A percentile compares a stretch with the other conserved stretches of the same genome.
phyloP scores from a whole-genome alignment of 2,797 vertebrate genomes.

The Sternarchorhynchus goeldii region DNA sequence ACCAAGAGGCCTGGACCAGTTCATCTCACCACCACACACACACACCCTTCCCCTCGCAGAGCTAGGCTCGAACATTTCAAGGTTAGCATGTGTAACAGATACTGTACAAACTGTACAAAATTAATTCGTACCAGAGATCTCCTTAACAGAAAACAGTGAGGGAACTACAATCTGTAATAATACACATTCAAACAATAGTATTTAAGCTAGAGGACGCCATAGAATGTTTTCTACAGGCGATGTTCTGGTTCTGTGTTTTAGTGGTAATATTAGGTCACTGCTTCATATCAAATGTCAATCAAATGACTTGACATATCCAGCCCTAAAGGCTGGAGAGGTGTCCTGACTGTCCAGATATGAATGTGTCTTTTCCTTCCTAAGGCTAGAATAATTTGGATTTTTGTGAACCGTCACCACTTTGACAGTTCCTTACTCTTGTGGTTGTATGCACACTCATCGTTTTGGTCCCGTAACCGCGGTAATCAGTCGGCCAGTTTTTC shows the following conservation, averaged over 20 bases:
- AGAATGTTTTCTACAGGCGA: neutral
- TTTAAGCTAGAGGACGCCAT: neutral
- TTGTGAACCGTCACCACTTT: slow-evolving; percentile 6
- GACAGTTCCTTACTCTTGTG: neutral
- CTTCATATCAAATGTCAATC: neutral
- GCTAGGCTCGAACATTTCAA: too few relatives aligned
- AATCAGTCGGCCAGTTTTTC: neutral
- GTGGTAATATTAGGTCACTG: neutral
- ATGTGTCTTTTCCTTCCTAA: slow-evolving; percentile 11
- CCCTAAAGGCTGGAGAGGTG: neutral
- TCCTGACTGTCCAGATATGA: neutral
- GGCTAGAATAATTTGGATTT: slow-evolving; percentile 6
- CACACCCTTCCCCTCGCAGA: too few relatives aligned
- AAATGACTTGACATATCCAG: neutral
- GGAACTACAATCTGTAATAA: too few relatives aligned
- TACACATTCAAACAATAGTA: slow-evolving; percentile 17
- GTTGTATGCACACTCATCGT: neutral
- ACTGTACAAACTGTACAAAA: too few relatives aligned
- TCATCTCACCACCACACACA: neutral
- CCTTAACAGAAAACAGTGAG: too few relatives aligned
- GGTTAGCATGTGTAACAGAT: too few relatives aligned
- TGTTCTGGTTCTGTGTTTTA: neutral
- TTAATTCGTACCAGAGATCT: too few relatives aligned
- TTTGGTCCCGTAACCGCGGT: neutral
- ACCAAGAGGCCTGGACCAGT: slow-evolving; percentile 20